Base-by-base conservation (phyloP, 2,797 vertebrate genomes). In the Enteromius mattozi region DNA sequence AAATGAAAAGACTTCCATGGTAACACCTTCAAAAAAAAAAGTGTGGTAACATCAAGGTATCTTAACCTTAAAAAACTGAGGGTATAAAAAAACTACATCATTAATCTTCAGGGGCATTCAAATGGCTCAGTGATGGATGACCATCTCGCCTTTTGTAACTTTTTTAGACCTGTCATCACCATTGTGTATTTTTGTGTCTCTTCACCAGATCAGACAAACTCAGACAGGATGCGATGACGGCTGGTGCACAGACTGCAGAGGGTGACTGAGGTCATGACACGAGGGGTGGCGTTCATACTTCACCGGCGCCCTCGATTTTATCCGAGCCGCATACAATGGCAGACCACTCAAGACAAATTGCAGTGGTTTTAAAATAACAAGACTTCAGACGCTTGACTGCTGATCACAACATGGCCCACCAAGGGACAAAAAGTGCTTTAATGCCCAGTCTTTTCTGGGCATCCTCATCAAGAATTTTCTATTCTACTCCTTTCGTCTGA, bases 331-430 rank as follows among this genome's bases (percentile, higher is more conserved):
- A 80, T 86, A 93, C 87, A 92, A 90, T 90, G 68, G 69, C 72
- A 70, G 82, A 87, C 83, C 87, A 89, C 90, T 92, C 86, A 81
- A 86, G 71, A 90, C 85, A 83, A 91, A 92, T 88, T 88, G 74
- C 87, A 74, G 78, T 84, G 86, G 86, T 88, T 90, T 90, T 88
- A 90, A 85, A 68, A 86, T 89, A 88, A 90, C 84, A 89, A 84
- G 81, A 89, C 83, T 79, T 65, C 65, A 40, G 70, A 51, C 84
- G 35, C 79, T 80, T 83, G 56, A 76, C 68, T 75, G 59, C 49
- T 45, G 75, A 88, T 81, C 86, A 89, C 45, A 33, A 80, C 74
- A 88, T 83, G 78, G 76, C 80, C 85, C 81, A 87, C 66, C 87
- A 78, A 88, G 74, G 78, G 14, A 76, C 65, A 80, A 81, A 76